Base-by-base conservation (phyloP, 2,113 vertebrate species). In the Carassius gibelio region DNA sequence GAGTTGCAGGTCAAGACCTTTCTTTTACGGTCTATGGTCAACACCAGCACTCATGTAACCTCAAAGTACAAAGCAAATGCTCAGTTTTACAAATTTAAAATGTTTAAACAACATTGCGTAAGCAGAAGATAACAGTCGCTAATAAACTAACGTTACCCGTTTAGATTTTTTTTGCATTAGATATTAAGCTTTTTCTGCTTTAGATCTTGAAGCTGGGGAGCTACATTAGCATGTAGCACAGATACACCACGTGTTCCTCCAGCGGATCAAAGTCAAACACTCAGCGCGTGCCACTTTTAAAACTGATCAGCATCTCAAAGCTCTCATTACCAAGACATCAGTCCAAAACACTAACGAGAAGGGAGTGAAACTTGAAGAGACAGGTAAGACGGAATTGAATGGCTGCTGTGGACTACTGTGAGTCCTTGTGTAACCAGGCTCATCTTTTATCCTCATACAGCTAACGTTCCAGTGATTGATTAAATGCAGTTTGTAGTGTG, bases 211-310 rank as follows among this genome's bases (percentile, higher is more conserved):
- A 42, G 21, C 76, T 50, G 8, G 2, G 0, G n/a, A 26, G 78
- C 3, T 61, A 30, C n/a, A 62, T 81, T 81, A 81, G 61, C 80
- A 82, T 71, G 80, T 71, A 68, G 61, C 79, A 59, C 14, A 38
- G 10, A 42, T 4, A 30, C 80, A 82, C 64, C 80, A 82, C 80
- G 80, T 82, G 80, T 15, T 71, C 26, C 17, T 55, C 42, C 17
- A 50, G 10, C 15, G 15, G 38, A 81, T 50, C 78, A 64, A 23
- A 64, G 48, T 26, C 26, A 30, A n/a, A 13, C 38, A 10, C 45
- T 30, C 38, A 26, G 4, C 38, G 1, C 4, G 23, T 5, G n/a
- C 11, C 23, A 19, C 61, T 48, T 81, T 30, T 23, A 45, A 48
- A 66, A 66, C 34, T 17, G 21, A 81, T 30, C 17, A 62, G 13